Evolutionary conservation across 2,113 vertebrate genomes (phyloP), one percentile per base, ranked within the genome.

Genomic region (Lagopus muta): DNA sequence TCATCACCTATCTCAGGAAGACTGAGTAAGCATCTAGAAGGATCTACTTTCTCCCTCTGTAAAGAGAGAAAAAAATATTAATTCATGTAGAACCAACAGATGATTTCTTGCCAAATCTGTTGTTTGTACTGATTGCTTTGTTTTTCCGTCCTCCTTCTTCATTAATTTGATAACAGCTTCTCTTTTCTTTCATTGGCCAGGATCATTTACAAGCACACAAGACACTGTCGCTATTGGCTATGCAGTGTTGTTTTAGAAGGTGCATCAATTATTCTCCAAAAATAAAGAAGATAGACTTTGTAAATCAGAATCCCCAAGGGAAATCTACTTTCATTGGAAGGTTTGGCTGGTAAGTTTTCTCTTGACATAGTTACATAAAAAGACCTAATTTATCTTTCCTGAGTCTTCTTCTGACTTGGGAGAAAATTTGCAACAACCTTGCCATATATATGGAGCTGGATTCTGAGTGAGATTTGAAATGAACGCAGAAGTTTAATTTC

Each of bases 311-410:
- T 84, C 97, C 95, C 97, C 94, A 96, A 94, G 96, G 97, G 97
- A 98, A 98, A 97, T 97, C 88, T 95, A 97, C 95, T 97, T 97
- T 98, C 96, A 94, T 97, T 97, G 97, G 97, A 98, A 97, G 89
- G 82, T 72, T 96, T 97, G 97, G 96, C 96, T 90, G 80, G 85
- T 96, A 67, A 88, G 74, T 94, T 95, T 92, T 94, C 92, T 95
- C 92, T 82, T 93, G 70, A 92, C 58, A 92, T 58, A 88, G 71
- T 94, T 94, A 95, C 86, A 92, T 96, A 52, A 97, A 95, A 95
- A 97, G 86, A 86, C 86, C 85, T 95, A 89, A 65, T 97, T 97
- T 96, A 90, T 92, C 96, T 96, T 97, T 97, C 89, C 74, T 93
- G 50, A 28, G 25, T 52, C 60, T 86, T 92, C 89, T 78, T 78